Conservation (phyloP, 2,113 vertebrate species). For the Apodemus speciosus region DNA sequence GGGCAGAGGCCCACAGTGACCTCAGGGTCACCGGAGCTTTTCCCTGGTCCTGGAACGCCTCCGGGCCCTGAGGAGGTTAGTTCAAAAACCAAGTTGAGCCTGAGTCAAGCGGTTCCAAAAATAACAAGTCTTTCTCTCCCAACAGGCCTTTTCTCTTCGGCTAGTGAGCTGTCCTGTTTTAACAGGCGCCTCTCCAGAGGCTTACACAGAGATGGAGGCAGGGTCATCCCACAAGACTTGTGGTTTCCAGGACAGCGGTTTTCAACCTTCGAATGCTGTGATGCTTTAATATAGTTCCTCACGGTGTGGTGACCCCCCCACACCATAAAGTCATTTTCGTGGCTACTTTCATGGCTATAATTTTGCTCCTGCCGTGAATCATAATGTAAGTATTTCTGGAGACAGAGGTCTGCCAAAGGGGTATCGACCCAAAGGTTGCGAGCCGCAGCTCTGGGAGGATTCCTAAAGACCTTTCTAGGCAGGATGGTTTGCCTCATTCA, state of each 20-base stretch:
- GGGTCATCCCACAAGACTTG: background rate
- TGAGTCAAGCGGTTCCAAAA: background rate
- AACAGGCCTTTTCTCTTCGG: background rate
- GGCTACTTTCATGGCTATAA: background rate
- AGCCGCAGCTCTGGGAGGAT: background rate
- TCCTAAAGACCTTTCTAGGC: background rate
- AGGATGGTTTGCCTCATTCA: background rate
- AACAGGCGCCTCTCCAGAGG: background rate
- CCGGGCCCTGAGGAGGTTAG: background rate
- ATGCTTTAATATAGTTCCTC: background rate
- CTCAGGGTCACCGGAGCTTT: background rate
- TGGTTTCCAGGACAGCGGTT: background rate
- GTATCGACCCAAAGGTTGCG: background rate
- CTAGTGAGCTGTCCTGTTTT: background rate
- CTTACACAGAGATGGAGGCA: background rate
- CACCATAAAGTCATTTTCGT: background rate
- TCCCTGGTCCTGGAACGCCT: background rate
- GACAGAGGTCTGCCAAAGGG: background rate
- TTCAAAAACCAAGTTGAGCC: conserved; percentile 18
- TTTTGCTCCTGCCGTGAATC: background rate
- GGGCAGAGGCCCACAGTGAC: background rate
- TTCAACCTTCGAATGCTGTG: too few species aligned
- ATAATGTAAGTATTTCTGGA: background rate
- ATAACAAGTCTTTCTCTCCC: background rate
- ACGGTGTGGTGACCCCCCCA: background rate